These are phyloP conservation scores for Nixonia krombeini DNA, from an alignment of 1,140 invertebrate species.

Conservation along the genomic window DNA sequence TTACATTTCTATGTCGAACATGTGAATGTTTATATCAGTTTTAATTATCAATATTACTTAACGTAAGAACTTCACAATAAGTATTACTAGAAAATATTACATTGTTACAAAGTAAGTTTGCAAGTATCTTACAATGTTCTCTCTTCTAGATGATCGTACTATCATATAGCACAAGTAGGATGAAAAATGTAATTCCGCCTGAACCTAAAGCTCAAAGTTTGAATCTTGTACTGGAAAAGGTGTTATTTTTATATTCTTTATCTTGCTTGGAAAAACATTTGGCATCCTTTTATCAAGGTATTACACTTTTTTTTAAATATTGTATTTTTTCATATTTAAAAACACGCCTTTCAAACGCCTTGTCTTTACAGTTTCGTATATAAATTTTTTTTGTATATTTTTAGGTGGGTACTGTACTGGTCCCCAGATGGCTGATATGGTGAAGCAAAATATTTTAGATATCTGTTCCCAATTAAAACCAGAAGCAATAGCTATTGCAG, in stretches of 20 bases:
- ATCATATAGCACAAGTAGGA: slow-evolving; percentile 50
- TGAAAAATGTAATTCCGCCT: slow-evolving; percentile 51
- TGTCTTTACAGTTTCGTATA: not conserved
- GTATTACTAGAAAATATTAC: too few species aligned
- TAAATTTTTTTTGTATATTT: slow-evolving; percentile 13
- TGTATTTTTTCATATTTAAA: not conserved
- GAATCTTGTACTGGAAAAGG: slow-evolving; percentile 74
- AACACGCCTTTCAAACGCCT: too few species aligned
- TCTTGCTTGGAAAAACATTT: slow-evolving; percentile 83
- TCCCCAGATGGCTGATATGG: slow-evolving; percentile 62
- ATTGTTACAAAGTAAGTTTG: too few species aligned
- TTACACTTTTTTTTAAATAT: slow-evolving; percentile 5
- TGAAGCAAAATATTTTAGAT: slow-evolving; percentile 75
- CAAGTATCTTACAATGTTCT: slow-evolving; percentile 4
- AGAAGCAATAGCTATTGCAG: slow-evolving; percentile 84
- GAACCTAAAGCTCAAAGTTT: slow-evolving; percentile 63
- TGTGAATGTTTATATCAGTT: too few species aligned
- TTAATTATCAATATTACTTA: too few species aligned
- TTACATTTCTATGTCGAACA: too few species aligned
- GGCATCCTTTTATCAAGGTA: slow-evolving; percentile 80
- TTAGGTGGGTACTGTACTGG: slow-evolving; percentile 72
- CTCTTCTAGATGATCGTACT: slow-evolving; percentile 53
- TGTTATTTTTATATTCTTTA: slow-evolving; percentile 80
- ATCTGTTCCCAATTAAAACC: slow-evolving; percentile 78
- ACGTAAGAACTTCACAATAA: too few species aligned